Conservation (phyloP, 2,113 vertebrate genomes). For the Murina feae region DNA sequence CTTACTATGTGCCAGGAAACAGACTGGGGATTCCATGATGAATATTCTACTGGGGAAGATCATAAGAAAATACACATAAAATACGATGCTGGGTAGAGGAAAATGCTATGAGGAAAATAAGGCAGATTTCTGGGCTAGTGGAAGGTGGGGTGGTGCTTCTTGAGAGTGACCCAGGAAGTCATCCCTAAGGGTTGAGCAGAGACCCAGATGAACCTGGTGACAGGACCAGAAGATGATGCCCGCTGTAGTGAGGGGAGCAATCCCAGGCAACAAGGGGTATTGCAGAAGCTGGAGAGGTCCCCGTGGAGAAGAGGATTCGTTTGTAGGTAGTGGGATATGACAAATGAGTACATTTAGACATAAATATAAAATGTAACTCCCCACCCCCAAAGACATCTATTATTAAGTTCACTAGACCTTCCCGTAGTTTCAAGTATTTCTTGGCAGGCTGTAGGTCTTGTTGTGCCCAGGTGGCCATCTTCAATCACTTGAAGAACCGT, state of each 20-base stretch:
- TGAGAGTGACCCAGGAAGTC: neutral
- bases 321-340: neutral
- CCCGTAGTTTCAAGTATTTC: too few species aligned
- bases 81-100: neutral
- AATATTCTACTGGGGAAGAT: neutral
- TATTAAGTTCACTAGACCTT: too few species aligned
- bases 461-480: neutral
- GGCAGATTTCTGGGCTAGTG: neutral
- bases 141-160: neutral
- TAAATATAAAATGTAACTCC: too few species aligned
- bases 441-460: too few species aligned
- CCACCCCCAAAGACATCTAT: too few species aligned
- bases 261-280: neutral
- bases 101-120: neutral
- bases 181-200: neutral
- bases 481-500: neutral
- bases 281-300: neutral
- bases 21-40: neutral
- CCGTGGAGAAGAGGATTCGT: neutral
- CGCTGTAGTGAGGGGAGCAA: neutral
- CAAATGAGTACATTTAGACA: too few species aligned
- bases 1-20: neutral
- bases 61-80: neutral
- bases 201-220: neutral
- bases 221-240: neutral